Evolutionary conservation across 2,888 invertebrate genomes (phyloP).

Genomic region (Habrosyne pyritoides): DNA sequence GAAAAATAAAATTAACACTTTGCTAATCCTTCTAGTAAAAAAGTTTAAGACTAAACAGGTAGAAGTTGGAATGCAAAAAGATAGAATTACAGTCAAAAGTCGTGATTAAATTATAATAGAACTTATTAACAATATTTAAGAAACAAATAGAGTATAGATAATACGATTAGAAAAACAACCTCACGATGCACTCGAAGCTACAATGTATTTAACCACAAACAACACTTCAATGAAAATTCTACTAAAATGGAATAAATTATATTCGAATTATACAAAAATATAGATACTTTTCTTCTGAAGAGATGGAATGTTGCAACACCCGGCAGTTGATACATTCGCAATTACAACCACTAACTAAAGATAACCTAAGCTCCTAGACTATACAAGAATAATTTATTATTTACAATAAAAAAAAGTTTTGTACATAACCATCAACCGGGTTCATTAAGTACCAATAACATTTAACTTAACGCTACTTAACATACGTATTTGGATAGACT

Average conservation of each 20-base stretch:
- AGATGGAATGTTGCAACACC: slow-evolving; percentile 66
- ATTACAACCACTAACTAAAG: slow-evolving; percentile 61
- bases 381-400: slow-evolving; percentile 73
- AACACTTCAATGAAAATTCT: slow-evolving; percentile 70
- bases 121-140: slow-evolving; percentile 40
- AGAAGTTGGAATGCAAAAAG: neutral
- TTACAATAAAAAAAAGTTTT: slow-evolving; percentile 65
- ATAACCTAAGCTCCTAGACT: slow-evolving; percentile 57
- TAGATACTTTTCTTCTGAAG: slow-evolving; percentile 36
- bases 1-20: neutral
- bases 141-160: slow-evolving; percentile 26
- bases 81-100: slow-evolving; percentile 26
- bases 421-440: slow-evolving; percentile 75
- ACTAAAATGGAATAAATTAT: slow-evolving; percentile 77
- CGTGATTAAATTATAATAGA: slow-evolving; percentile 35
- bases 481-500: slow-evolving; percentile 83
- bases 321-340: slow-evolving; percentile 56
- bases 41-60: neutral
- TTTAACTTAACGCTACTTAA: slow-evolving; percentile 70
- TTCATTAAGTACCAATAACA: slow-evolving; percentile 62
- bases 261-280: slow-evolving; percentile 64
- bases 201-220: slow-evolving; percentile 54
- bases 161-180: slow-evolving; percentile 35
- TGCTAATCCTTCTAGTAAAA: neutral
- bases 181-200: slow-evolving; percentile 71